Conservation (phyloP, 2,113 vertebrate species). For the Ochotona princeps region DNA sequence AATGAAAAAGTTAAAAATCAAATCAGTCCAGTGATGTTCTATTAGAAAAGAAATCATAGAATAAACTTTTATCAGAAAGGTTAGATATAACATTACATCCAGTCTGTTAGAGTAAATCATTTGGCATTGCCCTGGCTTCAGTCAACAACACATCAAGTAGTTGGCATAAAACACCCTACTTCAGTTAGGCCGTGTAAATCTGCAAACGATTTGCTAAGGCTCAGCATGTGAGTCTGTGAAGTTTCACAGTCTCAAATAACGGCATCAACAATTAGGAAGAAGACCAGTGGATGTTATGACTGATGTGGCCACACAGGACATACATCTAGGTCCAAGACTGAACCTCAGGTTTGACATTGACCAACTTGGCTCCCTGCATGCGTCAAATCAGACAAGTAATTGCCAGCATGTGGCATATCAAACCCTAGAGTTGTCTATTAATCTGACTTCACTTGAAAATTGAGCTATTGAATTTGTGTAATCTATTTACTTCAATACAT, state of each 20-base stretch:
- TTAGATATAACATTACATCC: neutral
- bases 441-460: conserved; percentile 51
- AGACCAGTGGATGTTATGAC: conserved; percentile 44
- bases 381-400: conserved; percentile 55
- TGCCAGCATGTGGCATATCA: neutral
- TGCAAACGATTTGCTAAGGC: conserved; percentile 30
- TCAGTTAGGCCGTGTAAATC: conserved; percentile 55
- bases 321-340: conserved; percentile 39
- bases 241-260: neutral
- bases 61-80: neutral
- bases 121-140: neutral
- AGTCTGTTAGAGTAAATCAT: conserved; percentile 21
- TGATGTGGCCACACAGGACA: conserved; percentile 34
- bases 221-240: neutral
- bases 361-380: neutral
- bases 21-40: neutral
- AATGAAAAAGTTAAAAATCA: conserved; percentile 49
- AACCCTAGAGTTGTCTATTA: neutral
- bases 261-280: conserved; percentile 39
- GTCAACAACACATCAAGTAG: conserved; percentile 19
- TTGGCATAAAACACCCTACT: conserved; percentile 50
- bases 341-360: conserved; percentile 28
- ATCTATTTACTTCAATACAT: conserved; percentile 19
- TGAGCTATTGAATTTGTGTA: conserved; percentile 15
- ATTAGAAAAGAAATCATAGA: neutral